phyloP scores from a whole-genome alignment of 2,888 invertebrate species.

The Trachelus iudaicus region DNA sequence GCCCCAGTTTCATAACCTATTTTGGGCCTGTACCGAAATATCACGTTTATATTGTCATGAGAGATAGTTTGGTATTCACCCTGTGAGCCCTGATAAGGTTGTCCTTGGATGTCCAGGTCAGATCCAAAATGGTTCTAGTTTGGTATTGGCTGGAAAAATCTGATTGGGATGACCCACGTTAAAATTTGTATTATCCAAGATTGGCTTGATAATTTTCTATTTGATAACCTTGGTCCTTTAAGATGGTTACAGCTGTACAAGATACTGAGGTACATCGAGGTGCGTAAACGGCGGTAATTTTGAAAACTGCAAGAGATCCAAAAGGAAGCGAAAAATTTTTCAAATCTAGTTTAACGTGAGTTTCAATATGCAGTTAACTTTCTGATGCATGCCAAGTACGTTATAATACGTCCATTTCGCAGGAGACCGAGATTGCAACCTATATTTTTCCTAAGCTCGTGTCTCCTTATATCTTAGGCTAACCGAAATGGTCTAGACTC shows the following conservation, averaged over 20 bases:
- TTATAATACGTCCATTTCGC: slow-evolving; percentile 42
- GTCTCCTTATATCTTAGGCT: slow-evolving; percentile 30
- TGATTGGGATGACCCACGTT: no score
- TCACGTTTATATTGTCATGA: background rate
- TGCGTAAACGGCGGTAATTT: background rate
- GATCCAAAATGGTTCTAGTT: no score
- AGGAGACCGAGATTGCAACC: slow-evolving; percentile 38
- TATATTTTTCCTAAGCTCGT: slow-evolving; percentile 45
- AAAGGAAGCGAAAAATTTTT: slow-evolving; percentile 19
- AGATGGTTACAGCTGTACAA: background rate
- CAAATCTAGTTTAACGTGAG: slow-evolving; percentile 27
- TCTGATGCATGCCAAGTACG: slow-evolving; percentile 7
- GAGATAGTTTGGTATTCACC: no score
- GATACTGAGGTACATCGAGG: background rate
- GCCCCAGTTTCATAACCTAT: background rate
- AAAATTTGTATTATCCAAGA: no score
- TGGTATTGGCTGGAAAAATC: no score
- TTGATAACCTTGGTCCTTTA: background rate
- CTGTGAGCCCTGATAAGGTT: no score
- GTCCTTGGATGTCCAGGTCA: no score
- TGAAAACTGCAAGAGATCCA: background rate
- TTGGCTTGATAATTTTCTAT: no score
- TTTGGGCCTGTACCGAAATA: background rate
- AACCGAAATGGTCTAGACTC: slow-evolving; percentile 12
- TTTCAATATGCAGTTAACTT: slow-evolving; percentile 47